These are phyloP conservation scores for Globia sparganii DNA, from an alignment of 2,888 invertebrate species.

Conservation along the genomic window DNA sequence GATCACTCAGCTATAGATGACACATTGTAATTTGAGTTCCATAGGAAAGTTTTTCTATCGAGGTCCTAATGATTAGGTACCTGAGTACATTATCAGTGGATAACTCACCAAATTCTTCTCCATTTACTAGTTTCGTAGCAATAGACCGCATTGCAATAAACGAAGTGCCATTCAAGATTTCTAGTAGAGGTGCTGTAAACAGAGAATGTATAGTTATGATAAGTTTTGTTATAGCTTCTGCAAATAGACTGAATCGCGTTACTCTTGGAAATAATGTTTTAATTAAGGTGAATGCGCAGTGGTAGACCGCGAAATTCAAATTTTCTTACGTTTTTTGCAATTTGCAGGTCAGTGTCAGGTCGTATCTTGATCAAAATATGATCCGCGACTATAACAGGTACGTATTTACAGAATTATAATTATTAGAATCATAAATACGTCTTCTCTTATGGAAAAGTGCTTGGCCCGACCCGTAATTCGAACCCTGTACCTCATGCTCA, in stretches of 20 bases:
- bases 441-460: no score
- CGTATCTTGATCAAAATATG: no score
- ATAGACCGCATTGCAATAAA: slow-evolving; percentile 95
- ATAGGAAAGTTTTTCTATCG: background rate
- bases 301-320: no score
- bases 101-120: slow-evolving; percentile 92
- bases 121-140: slow-evolving; percentile 93
- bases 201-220: background rate
- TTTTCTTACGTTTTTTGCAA: no score
- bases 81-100: background rate
- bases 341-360: no score
- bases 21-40: no score
- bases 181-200: slow-evolving; percentile 92
- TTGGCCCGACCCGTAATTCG: background rate
- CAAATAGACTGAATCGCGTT: background rate
- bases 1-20: background rate
- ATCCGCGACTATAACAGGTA: no score
- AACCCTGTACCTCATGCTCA: background rate
- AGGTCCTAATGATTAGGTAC: background rate
- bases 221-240: background rate
- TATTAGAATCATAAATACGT: no score
- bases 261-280: background rate
- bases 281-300: no score
- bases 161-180: slow-evolving; percentile 94
- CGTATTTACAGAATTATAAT: no score